Base-by-base conservation (phyloP, 2,113 vertebrate species). In the Platanista minor region DNA sequence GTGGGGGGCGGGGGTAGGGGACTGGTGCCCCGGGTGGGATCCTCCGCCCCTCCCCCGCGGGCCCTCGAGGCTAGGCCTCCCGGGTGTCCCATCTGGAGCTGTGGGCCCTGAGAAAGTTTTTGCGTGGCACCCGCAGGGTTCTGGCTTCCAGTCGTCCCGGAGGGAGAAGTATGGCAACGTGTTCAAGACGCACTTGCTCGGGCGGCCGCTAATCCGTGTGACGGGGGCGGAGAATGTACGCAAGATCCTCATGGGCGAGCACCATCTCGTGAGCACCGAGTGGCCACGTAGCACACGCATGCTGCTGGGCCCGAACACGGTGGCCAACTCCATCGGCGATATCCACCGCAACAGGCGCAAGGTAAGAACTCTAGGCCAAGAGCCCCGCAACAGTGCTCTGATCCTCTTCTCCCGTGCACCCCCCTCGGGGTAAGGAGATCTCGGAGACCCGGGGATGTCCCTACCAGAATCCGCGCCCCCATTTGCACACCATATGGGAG, bases 311-410 rank as follows among this genome's bases (percentile, higher is more conserved):
- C 99, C 99, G 90, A 99, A 99, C 99, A 99, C 99, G 2, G 99
- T 99, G 93, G 99, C 99, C 98, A 99, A 99, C 98, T 99, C 99
- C 98, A 99, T 99, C 49, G 99, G 99, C 17, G 99, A 99, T 98
- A 99, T 99, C 98, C 99, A 99, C 98, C 99, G 99, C 64, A 99
- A 99, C 98, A 99, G 99, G 98, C 98, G 99, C 87, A 99, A 99
- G 99, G 99, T 99, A 96, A 95, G 96, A 46, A 27, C 39, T 82
- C 59, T n/a, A 17, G 33, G 43, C n/a, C 8, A 2, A 7, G 80
- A 27, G 46, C 46, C n/a, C 8, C 3, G 23, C 14, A 20, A 3
- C 43, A 6, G 8, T 11, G 62, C 87, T 6, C 59, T 6, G 85
- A 33, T 11, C 17, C 8, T 18, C 41, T 52, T 25, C 41, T n/a